Base-by-base conservation (phyloP, 2,888 invertebrate species). In the Zygaena filipendulae region DNA sequence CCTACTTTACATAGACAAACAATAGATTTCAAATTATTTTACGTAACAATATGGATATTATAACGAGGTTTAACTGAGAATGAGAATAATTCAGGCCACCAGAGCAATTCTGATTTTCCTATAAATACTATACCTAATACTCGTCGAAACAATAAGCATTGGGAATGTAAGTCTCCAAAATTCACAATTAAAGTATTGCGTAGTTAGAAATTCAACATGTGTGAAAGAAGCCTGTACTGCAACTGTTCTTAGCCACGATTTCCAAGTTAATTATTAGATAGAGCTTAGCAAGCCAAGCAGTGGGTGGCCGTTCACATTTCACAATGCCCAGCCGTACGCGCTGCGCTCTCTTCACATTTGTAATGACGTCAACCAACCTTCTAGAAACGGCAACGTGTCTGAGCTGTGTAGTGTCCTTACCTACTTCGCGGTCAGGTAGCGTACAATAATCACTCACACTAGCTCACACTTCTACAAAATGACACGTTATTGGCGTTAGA, bases 291-390 rank as follows among this genome's bases (percentile, higher is more conserved):
- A 55, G 58, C 59, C 58, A 59, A 64, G 67, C 66, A 68, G 69
- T 75, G 62, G 71, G 69, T 66, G 74, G 70, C 71, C 70, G 69
- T 72, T 74, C 79, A 75, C 77, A 77, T 77, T 77, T 77, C 79
- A 77, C 79, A 79, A 77, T 70, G 62, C 64, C 68, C 69, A 59
- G 68, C 59, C 57, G 40, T 49, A 43, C 43, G 57, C 54, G 67
- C 56, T 58, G 56, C 60, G 67, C 62, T 69, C 60, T 66, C 61
- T 49, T 54, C 46, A 46, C 52, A 58, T 53, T 59, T 46, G 55
- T 54, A 52, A 71, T 77, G 79, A 79, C 79, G 77, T 77, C 75
- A 75, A 54, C 62, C 75, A 75, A 54, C 62, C 63, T 72, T 74
- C 74, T 74, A 74, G 72, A 75, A n/a, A 72, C 60, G 57, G 62